Percentiles rank a stretch among this genome's conserved stretches.
phyloP scores from a whole-genome alignment of 2,888 invertebrate genomes.

The Latrodectus hesperus region DNA sequence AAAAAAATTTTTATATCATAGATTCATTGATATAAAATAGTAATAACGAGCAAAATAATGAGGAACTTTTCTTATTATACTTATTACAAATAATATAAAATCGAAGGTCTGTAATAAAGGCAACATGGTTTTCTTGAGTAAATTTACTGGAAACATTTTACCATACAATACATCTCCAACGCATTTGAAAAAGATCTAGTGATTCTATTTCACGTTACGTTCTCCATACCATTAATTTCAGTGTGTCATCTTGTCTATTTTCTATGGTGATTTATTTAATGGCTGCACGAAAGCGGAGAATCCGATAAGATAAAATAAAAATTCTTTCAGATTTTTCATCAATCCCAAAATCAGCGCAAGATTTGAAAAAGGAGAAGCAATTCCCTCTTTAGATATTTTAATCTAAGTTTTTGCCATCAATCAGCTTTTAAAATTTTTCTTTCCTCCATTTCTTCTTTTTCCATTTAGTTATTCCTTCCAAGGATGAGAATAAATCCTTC shows the following conservation, averaged over 20 bases:
- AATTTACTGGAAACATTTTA: too few species aligned
- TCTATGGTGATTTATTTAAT: conserved; percentile 41
- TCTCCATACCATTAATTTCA: too few species aligned
- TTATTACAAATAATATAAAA: too few species aligned
- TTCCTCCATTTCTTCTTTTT: conserved; percentile 4
- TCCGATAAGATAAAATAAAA: conserved; percentile 17
- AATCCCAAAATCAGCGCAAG: conserved; percentile 4
- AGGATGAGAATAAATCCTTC: conserved; percentile 21
- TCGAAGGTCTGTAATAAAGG: too few species aligned
- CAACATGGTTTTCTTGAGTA: too few species aligned
- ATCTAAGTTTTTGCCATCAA: conserved; percentile 35
- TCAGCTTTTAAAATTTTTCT: conserved; percentile 1
- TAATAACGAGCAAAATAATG: too few species aligned
- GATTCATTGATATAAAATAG: too few species aligned
- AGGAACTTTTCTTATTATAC: too few species aligned
- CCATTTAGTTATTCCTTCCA: conserved; percentile 4
- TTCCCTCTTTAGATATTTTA: conserved; percentile 42
- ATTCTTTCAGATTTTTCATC: conserved; percentile 32
- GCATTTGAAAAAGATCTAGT: too few species aligned
- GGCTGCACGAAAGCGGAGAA: conserved; percentile 7
- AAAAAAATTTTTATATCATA: too few species aligned
- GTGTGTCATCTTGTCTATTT: conserved; percentile 34
- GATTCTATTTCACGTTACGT: too few species aligned
- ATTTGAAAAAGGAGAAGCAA: conserved; percentile 12
- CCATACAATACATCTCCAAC: too few species aligned